Evolutionary conservation across 2,113 vertebrate genomes (phyloP).

Genomic region (Eurystomus gularis): DNA sequence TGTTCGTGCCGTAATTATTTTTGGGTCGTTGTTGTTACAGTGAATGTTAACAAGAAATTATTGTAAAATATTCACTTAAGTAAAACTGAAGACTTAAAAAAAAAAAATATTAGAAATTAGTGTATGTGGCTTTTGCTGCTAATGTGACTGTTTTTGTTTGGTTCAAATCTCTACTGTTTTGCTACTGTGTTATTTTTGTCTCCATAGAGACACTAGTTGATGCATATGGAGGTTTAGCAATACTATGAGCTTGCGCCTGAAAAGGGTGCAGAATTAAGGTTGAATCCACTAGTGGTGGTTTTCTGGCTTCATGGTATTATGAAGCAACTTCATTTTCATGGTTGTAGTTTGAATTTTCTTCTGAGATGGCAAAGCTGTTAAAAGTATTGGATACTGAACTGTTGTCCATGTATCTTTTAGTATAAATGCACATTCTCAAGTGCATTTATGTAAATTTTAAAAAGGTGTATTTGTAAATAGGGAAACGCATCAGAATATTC

Average conservation of each 20-base stretch:
- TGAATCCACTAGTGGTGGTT: background rate
- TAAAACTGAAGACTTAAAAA: background rate
- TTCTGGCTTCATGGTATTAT: background rate
- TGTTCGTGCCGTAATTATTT: background rate
- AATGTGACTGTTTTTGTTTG: background rate
- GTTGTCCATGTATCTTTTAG: background rate
- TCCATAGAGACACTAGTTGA: constrained; percentile 43
- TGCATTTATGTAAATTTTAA: background rate
- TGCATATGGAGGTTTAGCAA: background rate
- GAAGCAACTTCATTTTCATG: background rate
- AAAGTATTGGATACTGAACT: background rate
- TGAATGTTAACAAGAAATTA: background rate
- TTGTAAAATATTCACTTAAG: background rate
- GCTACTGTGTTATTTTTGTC: constrained; percentile 4
- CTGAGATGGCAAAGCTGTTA: background rate
- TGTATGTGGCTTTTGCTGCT: background rate
- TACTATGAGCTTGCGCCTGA: background rate
- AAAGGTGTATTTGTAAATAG: background rate
- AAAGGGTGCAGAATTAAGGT: background rate
- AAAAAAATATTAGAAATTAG: background rate
- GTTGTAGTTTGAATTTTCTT: background rate
- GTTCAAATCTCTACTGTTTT: constrained; percentile 5
- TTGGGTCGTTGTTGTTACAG: background rate
- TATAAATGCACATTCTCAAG: background rate
- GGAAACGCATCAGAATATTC: background rate